These are phyloP conservation scores for Sphyrna mokarran DNA, from an alignment of 2,113 vertebrate genomes.

Conservation along the genomic window DNA sequence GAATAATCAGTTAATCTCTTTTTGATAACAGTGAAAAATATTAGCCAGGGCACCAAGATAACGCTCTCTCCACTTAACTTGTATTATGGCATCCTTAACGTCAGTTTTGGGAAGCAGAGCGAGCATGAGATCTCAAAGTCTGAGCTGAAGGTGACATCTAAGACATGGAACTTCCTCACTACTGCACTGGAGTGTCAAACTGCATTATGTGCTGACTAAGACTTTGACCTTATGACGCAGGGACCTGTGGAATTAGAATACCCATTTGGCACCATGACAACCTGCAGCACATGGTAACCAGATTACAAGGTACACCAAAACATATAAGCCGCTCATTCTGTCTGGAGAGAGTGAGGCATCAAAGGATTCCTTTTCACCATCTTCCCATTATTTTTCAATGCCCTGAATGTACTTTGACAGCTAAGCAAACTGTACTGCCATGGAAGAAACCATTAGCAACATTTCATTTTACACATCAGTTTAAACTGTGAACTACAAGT, in stretches of 20 bases:
- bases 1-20: not conserved
- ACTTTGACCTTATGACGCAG: not conserved
- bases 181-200: not conserved
- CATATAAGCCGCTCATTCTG: not conserved
- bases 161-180: not conserved
- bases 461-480: not conserved
- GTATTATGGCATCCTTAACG: not conserved
- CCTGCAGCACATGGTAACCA: not conserved
- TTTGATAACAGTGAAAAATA: not conserved
- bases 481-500: not conserved
- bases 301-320: not conserved
- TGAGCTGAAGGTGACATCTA: not conserved
- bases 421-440: not conserved
- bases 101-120: not conserved
- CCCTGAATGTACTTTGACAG: not conserved
- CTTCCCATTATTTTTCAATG: too few species aligned
- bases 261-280: not conserved
- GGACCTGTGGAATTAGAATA: not conserved
- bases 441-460: not conserved
- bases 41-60: not conserved
- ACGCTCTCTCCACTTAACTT: not conserved
- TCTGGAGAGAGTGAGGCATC: not conserved
- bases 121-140: not conserved
- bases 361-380: not conserved
- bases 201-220: not conserved